Conservation (phyloP, 2,888 invertebrate species). For the Drosophila recens region DNA sequence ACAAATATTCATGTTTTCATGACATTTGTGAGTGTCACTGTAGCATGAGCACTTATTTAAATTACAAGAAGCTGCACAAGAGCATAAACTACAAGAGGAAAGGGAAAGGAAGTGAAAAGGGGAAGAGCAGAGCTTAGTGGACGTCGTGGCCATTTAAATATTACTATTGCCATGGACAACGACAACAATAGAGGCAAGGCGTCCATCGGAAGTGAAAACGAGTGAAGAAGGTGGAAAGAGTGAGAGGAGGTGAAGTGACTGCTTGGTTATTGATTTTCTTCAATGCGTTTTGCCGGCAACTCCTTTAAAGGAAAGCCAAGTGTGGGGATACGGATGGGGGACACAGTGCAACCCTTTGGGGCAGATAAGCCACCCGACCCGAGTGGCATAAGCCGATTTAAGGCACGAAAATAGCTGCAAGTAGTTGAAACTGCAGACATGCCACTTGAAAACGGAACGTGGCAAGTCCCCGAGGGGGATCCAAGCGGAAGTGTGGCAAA, state of each 20-base stretch:
- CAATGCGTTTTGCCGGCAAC: conserved; percentile 41
- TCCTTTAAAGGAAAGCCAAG: conserved; percentile 19
- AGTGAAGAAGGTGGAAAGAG: background rate
- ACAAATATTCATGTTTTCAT: background rate
- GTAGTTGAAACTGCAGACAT: conserved; percentile 64
- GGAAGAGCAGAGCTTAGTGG: conserved; percentile 19
- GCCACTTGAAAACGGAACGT: conserved; percentile 48
- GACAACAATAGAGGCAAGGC: conserved; percentile 51
- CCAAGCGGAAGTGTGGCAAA: conserved; percentile 76
- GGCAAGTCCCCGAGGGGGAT: conserved; percentile 29
- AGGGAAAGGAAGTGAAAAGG: background rate
- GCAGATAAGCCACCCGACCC: conserved; percentile 49
- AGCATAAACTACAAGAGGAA: conserved; percentile 10
- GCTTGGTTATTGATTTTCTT: conserved; percentile 52
- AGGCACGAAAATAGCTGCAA: conserved; percentile 71
- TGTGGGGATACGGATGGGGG: background rate
- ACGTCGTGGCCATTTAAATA: conserved; percentile 65
- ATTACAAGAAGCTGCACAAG: conserved; percentile 60
- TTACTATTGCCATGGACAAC: conserved; percentile 71
- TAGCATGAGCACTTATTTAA: conserved; percentile 3
- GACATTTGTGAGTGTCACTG: conserved; percentile 6
- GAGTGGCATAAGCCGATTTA: conserved; percentile 73
- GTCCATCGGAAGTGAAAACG: conserved; percentile 14
- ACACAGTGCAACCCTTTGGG: conserved; percentile 48
- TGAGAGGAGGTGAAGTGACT: background rate